phyloP scores from a whole-genome alignment of 2,113 vertebrate genomes.

The Boulengeromyrus knoepffleri region DNA sequence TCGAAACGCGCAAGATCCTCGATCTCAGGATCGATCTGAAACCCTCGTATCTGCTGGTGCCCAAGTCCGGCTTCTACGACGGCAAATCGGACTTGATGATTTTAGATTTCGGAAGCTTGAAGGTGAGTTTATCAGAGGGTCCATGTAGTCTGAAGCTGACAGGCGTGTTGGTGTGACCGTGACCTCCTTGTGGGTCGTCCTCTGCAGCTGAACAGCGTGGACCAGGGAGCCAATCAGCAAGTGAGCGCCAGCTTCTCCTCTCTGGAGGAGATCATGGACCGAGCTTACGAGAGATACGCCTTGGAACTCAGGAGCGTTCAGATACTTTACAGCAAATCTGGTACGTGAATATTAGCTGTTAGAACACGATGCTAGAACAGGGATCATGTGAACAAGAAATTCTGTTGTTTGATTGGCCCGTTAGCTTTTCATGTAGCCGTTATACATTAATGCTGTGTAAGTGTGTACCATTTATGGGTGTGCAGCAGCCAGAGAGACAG shows the following conservation, averaged over 20 bases:
- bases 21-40: slow-evolving; percentile 83
- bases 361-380: neutral
- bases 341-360: slow-evolving; percentile 46
- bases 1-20: slow-evolving; percentile 87
- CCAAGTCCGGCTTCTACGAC: slow-evolving; percentile 76
- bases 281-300: slow-evolving; percentile 87
- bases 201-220: slow-evolving; percentile 74
- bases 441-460: neutral
- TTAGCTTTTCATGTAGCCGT: neutral
- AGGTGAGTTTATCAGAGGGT: slow-evolving; percentile 54
- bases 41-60: slow-evolving; percentile 85
- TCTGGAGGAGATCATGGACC: slow-evolving; percentile 92
- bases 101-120: slow-evolving; percentile 86
- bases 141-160: neutral
- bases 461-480: neutral
- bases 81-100: slow-evolving; percentile 74
- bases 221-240: slow-evolving; percentile 54
- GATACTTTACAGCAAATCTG: slow-evolving; percentile 82
- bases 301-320: slow-evolving; percentile 84
- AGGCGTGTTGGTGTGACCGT: neutral
- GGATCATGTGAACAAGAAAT: neutral
- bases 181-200: neutral
- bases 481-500: neutral
- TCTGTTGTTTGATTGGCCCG: neutral
- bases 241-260: slow-evolving; percentile 64